phyloP scores from a whole-genome alignment of 2,888 invertebrate genomes.

The Omphaloscelis lunosa region DNA sequence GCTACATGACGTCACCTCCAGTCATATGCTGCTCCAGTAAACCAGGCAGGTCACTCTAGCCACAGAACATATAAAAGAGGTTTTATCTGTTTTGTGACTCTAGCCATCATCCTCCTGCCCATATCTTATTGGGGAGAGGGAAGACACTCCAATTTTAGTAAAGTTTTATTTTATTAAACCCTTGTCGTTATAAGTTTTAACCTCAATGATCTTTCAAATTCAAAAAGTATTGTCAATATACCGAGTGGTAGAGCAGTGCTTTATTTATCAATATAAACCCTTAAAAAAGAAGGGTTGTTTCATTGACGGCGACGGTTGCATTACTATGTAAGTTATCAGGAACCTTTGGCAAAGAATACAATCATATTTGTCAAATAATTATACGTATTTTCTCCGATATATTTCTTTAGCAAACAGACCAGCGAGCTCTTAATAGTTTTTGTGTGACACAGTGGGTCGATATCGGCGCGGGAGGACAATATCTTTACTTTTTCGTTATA shows the following conservation, averaged over 20 bases:
- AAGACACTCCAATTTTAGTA: constrained; percentile 7
- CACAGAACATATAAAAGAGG: background rate
- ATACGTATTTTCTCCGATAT: constrained; percentile 33
- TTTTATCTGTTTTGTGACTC: background rate
- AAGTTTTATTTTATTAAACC: constrained; percentile 15
- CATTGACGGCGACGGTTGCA: background rate
- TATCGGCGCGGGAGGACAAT: constrained; percentile 76
- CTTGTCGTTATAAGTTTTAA: constrained; percentile 27
- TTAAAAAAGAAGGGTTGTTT: constrained; percentile 2
- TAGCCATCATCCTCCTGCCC: background rate
- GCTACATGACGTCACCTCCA: constrained; percentile 71
- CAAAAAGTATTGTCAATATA: constrained; percentile 33
- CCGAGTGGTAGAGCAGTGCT: constrained; percentile 13
- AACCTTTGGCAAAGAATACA: background rate
- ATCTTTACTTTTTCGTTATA: constrained; percentile 78
- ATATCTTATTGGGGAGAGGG: background rate
- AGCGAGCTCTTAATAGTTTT: constrained; percentile 60
- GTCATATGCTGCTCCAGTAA: constrained; percentile 76
- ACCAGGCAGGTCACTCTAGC: background rate
- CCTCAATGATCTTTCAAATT: constrained; percentile 33
- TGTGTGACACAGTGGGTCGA: constrained; percentile 70
- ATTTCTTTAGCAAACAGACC: constrained; percentile 48
- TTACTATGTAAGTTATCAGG: background rate
- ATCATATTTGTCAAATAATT: constrained; percentile 24
- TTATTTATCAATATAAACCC: constrained; percentile 20